Evolutionary conservation across 2,888 invertebrate genomes (phyloP), one percentile per base, ranked within the genome.

Genomic region (Malthinus seriepunctatus): DNA sequence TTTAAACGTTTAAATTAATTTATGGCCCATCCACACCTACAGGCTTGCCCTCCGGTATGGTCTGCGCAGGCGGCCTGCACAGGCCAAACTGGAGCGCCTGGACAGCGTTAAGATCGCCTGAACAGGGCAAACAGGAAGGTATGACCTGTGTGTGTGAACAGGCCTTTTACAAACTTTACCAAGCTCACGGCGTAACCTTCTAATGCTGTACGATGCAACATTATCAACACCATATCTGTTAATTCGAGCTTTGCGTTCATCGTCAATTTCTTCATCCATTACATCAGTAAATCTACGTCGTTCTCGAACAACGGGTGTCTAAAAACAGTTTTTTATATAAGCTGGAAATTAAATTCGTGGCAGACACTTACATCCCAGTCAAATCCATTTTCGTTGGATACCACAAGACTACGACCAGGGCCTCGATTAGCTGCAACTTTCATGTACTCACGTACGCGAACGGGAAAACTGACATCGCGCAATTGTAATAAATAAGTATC

Each of bases 231-330:
- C 89, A 73, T 93, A 93, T 72, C 86, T 85, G 78, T 88, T 90
- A 73, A 93, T 93, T 54, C 93, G 83, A 37, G 88, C 88, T 73
- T 88, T 89, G 8, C 90, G 85, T 78, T 95, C 95, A 77, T 95
- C 95, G 70, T 93, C 93, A 62, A 95, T 95, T 80, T 95, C 95
- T 75, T 95, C 95, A 76, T 95, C 95, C 95, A 95, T 95, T 9
- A 95, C 87, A 76, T 95, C 95, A 1, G 93, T 94, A 79, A 95
- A 95, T 63, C 94, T 88, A 61, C 95, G 88, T 60, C 95, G 85
- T 78, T 95, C 95, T 48, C 91, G 88, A 71, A 95, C 93, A 33
- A 94, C 88, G 0, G 94, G 94, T 0, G 90, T 87, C 92, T 91
- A 74, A 35, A 33, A 33, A 44, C 6, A 14, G 2, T 32, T 8